Evolutionary conservation across 2,113 vertebrate genomes (phyloP).

Genomic region (Lagenorhynchus albirostris): DNA sequence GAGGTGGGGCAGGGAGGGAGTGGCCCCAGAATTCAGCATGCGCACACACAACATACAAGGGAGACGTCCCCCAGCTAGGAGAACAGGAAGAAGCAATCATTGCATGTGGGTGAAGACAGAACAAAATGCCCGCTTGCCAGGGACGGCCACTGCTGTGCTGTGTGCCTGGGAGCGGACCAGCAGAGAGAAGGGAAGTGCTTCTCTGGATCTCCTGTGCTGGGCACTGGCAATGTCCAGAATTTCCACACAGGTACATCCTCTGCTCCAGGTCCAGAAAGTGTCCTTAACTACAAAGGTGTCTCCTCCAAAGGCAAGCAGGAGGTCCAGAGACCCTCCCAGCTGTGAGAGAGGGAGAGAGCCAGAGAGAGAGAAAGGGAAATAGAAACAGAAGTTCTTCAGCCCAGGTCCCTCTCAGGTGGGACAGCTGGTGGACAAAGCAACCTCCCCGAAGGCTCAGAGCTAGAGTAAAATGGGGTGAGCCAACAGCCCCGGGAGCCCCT

Average conservation of each 20-base stretch:
- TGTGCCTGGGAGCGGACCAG: neutral
- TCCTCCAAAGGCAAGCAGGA: neutral
- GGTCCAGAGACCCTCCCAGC: neutral
- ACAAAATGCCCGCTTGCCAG: neutral
- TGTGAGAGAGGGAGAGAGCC: neutral
- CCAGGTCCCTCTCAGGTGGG: neutral
- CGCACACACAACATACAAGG: too few relatives aligned
- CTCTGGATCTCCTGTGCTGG: neutral
- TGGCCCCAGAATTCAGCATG: neutral
- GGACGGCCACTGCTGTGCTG: neutral
- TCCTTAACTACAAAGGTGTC: neutral
- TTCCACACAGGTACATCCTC: neutral
- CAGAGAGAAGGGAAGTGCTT: neutral
- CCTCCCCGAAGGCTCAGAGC: neutral
- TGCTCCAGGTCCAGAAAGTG: neutral
- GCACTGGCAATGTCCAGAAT: neutral
- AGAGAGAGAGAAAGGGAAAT: neutral
- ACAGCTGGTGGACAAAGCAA: neutral
- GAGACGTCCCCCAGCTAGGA: neutral
- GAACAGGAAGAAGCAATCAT: neutral
- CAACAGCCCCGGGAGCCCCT: neutral
- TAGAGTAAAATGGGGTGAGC: neutral
- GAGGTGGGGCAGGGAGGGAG: neutral
- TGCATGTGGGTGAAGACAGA: neutral
- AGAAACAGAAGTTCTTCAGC: neutral